Evolutionary conservation across 2,888 invertebrate genomes (phyloP).

Genomic region (Dryadula phaetusa): DNA sequence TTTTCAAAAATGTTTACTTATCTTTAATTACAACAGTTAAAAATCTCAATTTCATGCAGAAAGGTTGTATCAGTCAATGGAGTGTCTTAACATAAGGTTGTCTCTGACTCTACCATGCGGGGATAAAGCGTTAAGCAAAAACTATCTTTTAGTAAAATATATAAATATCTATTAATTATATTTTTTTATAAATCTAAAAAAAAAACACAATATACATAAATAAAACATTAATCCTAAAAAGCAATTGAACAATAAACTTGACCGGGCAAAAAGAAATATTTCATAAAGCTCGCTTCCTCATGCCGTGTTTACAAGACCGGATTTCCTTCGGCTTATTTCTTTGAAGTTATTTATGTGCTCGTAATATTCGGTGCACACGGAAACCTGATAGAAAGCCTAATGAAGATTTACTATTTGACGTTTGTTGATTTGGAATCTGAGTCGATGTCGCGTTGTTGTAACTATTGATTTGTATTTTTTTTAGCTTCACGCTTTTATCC

Average conservation of each 20-base stretch:
- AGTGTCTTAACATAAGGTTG: too few species aligned
- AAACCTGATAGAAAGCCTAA: constrained; percentile 50
- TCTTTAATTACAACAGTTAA: too few species aligned
- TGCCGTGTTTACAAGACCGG: constrained; percentile 45
- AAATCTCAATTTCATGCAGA: too few species aligned
- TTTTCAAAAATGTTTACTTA: too few species aligned
- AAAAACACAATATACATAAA: neutral
- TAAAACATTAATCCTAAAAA: neutral
- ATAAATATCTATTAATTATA: too few species aligned
- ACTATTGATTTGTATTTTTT: too few species aligned
- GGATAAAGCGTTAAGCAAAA: too few species aligned
- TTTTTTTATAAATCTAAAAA: too few species aligned
- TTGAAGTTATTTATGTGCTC: constrained; percentile 52
- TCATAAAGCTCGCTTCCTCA: constrained; percentile 46
- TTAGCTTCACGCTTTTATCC: too few species aligned
- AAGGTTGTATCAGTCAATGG: too few species aligned
- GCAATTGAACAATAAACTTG: constrained; percentile 10
- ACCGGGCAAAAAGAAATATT: constrained; percentile 49
- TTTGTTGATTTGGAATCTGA: constrained; percentile 32
- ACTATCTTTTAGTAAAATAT: too few species aligned
- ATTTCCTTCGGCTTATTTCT: constrained; percentile 52
- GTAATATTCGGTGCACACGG: constrained; percentile 49
- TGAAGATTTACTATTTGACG: constrained; percentile 48
- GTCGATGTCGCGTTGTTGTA: constrained; percentile 21
- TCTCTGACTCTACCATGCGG: too few species aligned